Evolutionary conservation across 2,797 vertebrate species (phyloP).

Genomic region (Danio choprae): DNA sequence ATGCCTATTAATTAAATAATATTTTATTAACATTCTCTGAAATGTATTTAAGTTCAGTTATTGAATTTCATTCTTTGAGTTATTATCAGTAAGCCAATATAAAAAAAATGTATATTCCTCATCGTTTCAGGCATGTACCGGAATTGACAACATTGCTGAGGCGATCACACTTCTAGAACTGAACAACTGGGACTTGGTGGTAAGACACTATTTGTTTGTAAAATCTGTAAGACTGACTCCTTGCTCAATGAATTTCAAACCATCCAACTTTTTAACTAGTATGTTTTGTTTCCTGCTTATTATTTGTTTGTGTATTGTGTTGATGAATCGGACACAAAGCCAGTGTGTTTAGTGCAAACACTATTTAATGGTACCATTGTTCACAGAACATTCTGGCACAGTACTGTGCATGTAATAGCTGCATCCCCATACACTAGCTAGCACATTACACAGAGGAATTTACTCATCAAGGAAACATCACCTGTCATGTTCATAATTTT

Average conservation of each 20-base stretch:
- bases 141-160: slow-evolving; percentile 99
- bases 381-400: slow-evolving; percentile 40
- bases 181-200: slow-evolving; percentile 99
- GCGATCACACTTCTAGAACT: slow-evolving; percentile 98
- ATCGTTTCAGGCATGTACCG: slow-evolving; percentile 92
- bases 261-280: slow-evolving; percentile 16
- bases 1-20: neutral
- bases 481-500: neutral
- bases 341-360: slow-evolving; percentile 43
- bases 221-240: neutral
- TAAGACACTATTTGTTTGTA: slow-evolving; percentile 78
- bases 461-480: neutral
- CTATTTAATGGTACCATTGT: slow-evolving; percentile 47
- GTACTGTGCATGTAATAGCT: slow-evolving; percentile 6
- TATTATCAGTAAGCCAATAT: neutral
- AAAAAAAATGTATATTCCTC: slow-evolving; percentile 54
- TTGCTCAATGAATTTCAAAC: neutral
- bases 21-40: neutral
- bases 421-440: neutral
- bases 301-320: slow-evolving; percentile 28
- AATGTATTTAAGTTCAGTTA: neutral
- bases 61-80: neutral
- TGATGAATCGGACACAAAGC: slow-evolving; percentile 40
- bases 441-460: neutral
- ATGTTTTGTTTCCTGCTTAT: neutral